A percentile compares a stretch with the other conserved stretches of the same genome.
These are phyloP conservation scores for Pseudorhiza aurosa DNA, from an alignment of 30 jellyfish, hydroid and myxozoan species.

Conservation along the genomic window DNA sequence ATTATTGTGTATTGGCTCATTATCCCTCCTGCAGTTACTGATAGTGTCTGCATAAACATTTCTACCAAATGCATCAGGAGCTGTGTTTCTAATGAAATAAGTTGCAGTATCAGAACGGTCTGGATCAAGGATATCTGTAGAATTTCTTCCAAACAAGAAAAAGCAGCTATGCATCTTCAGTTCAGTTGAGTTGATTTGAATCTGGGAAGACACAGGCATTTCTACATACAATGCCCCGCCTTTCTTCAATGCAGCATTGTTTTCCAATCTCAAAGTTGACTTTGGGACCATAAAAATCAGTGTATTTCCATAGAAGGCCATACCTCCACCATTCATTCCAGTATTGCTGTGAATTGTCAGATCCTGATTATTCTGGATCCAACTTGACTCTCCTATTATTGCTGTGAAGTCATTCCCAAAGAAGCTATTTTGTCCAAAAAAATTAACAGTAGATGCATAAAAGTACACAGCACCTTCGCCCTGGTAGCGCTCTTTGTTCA, in stretches of 20 bases:
- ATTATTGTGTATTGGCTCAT: constrained; percentile 38
- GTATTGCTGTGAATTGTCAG: constrained; percentile 35
- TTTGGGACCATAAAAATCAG: constrained; percentile 24
- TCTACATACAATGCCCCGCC: constrained; percentile 86
- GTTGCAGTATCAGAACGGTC: constrained; percentile 52
- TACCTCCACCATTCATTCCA: constrained; percentile 84
- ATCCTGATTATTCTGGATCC: not conserved
- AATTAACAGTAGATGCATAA: constrained; percentile 2
- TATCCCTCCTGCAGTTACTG: constrained; percentile 51
- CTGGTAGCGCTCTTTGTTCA: not conserved
- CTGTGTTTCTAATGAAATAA: constrained; percentile 52
- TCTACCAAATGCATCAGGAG: constrained; percentile 75
- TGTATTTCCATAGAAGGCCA: constrained; percentile 70
- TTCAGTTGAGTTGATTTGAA: constrained; percentile 74
- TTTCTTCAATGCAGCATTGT: constrained; percentile 67
- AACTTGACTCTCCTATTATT: constrained; percentile 62
- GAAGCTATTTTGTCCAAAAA: constrained; percentile 19
- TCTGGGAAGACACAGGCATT: constrained; percentile 58
- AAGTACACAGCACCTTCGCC: constrained; percentile 80
- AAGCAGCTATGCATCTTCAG: constrained; percentile 61
- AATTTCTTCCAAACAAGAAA: constrained; percentile 31
- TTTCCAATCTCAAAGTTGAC: constrained; percentile 19
- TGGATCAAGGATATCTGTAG: constrained; percentile 5
- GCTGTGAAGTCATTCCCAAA: constrained; percentile 48
- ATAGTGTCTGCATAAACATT: constrained; percentile 71